Percentiles rank a stretch among this genome's conserved stretches.
These are phyloP conservation scores for Alaudala cheleensis DNA, from an alignment of 2,113 vertebrate species.

Conservation along the genomic window DNA sequence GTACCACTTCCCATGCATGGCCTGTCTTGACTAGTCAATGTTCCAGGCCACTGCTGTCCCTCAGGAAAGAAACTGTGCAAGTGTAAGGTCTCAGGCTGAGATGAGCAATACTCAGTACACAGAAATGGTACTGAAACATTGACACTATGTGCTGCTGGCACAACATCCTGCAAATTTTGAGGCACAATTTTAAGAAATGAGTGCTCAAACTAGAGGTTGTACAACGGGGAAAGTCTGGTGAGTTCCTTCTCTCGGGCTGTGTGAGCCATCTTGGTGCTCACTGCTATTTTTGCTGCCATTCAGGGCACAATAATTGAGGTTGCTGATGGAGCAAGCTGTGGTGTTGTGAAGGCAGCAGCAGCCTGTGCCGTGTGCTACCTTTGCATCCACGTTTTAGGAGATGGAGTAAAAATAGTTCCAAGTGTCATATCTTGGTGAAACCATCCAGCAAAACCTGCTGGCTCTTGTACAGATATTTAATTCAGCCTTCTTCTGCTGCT, in stretches of 20 bases:
- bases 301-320: background rate
- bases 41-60: background rate
- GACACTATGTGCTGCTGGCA: background rate
- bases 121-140: background rate
- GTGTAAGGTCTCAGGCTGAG: background rate
- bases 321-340: background rate
- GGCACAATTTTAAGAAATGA: background rate
- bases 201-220: background rate
- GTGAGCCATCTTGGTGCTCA: accelerated
- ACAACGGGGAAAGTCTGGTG: background rate
- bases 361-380: background rate
- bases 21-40: accelerated
- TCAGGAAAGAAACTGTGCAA: background rate
- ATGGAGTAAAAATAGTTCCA: background rate
- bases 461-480: background rate
- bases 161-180: background rate
- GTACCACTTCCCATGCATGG: background rate
- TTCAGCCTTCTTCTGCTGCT: background rate
- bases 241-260: accelerated
- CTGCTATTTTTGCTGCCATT: background rate
- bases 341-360: background rate
- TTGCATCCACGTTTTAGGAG: background rate
- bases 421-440: background rate
- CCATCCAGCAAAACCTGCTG: background rate
- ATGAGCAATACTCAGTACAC: accelerated